phyloP scores from a whole-genome alignment of 2,888 invertebrate species.

The Agrilus mali region DNA sequence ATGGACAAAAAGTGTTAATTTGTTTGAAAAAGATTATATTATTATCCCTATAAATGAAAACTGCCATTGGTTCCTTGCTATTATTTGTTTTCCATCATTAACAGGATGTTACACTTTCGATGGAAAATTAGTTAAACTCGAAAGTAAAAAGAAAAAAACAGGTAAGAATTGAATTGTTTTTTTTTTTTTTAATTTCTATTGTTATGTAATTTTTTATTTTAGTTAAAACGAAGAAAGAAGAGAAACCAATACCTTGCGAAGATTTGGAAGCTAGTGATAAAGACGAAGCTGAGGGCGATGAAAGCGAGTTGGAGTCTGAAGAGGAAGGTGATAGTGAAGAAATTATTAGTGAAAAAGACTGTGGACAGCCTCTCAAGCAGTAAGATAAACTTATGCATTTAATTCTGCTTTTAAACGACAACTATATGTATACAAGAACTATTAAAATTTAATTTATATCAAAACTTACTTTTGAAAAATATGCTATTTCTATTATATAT shows the following conservation, averaged over 20 bases:
- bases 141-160: conserved; percentile 34
- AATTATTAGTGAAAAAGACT: conserved; percentile 21
- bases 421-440: not conserved
- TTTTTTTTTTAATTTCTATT: conserved; percentile 3
- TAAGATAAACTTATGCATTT: conserved; percentile 30
- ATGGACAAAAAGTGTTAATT: conserved; percentile 94
- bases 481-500: conserved; percentile 7
- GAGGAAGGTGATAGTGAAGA: conserved; percentile 34
- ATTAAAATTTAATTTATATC: too few relatives aligned
- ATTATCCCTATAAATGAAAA: conserved; percentile 97
- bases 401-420: not conserved
- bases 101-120: conserved; percentile 59
- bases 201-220: conserved; percentile 14
- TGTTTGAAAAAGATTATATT: conserved; percentile 93
- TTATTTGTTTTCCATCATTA: conserved; percentile 86
- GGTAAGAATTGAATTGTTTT: conserved; percentile 4
- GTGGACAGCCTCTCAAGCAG: conserved; percentile 50
- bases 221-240: conserved; percentile 34
- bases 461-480: not conserved
- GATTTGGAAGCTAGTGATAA: conserved; percentile 59
- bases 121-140: conserved; percentile 42
- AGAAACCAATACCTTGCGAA: conserved; percentile 47
- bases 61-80: conserved; percentile 96
- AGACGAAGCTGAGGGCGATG: conserved; percentile 59
- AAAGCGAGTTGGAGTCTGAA: conserved; percentile 51